phyloP scores from a whole-genome alignment of 2,797 vertebrate genomes.

The Australoheros facetus region DNA sequence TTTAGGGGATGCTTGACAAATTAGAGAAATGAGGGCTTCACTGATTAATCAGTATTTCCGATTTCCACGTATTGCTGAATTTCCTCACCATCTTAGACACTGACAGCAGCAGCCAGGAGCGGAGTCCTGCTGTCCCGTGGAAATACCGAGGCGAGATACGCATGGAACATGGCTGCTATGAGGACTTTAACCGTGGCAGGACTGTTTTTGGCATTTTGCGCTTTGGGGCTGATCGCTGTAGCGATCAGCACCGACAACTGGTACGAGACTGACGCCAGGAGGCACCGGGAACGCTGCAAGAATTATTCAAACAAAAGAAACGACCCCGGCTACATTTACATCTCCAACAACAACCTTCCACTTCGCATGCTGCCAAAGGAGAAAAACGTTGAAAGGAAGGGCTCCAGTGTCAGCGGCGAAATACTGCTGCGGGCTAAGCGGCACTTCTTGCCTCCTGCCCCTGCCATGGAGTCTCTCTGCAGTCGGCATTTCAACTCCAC shows the following conservation, averaged over 20 bases:
- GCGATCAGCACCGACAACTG: constrained; percentile 92
- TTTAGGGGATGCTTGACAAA: constrained; percentile 14
- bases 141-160: constrained; percentile 58
- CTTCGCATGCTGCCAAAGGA: constrained; percentile 85
- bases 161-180: constrained; percentile 89
- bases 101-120: constrained; percentile 63
- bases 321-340: constrained; percentile 92
- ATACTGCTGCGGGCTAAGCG: constrained; percentile 68
- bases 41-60: constrained; percentile 27
- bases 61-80: constrained; percentile 46
- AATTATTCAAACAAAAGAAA: constrained; percentile 88
- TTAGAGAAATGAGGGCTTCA: constrained; percentile 36
- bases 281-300: constrained; percentile 90
- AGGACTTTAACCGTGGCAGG: constrained; percentile 90
- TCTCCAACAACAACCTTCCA: constrained; percentile 88
- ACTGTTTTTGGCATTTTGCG: constrained; percentile 88
- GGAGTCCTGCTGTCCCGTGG: constrained; percentile 69
- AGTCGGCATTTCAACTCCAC: constrained; percentile 92
- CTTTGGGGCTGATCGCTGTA: constrained; percentile 86
- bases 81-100: constrained; percentile 49
- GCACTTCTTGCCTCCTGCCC: constrained; percentile 77
- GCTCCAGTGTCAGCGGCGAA: constrained; percentile 46
- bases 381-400: constrained; percentile 48
- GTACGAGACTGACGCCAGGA: constrained; percentile 93
- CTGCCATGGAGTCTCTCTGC: constrained; percentile 89